These are phyloP conservation scores for Tillus elongatus DNA, from an alignment of 2,888 invertebrate species.

Conservation along the genomic window DNA sequence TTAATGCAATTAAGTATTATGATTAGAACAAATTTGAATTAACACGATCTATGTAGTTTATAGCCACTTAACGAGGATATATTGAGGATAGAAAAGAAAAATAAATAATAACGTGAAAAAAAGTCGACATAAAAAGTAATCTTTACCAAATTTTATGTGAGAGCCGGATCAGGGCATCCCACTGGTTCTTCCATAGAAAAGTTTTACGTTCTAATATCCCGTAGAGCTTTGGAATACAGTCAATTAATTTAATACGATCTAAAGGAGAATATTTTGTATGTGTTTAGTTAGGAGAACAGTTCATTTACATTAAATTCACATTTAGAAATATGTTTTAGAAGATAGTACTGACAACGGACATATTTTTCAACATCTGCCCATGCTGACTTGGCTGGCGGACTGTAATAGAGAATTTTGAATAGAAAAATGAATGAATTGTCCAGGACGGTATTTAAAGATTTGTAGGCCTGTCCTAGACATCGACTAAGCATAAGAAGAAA, in stretches of 20 bases:
- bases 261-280: slow-evolving; percentile 21
- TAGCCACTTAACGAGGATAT: not conserved
- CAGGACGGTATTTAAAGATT: too few species aligned
- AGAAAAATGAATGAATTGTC: too few species aligned
- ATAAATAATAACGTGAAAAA: not conserved
- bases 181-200: slow-evolving; percentile 22
- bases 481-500: too few species aligned
- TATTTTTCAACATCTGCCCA: slow-evolving; percentile 1
- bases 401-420: too few species aligned
- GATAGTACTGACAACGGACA: slow-evolving; percentile 2
- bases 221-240: slow-evolving; percentile 23
- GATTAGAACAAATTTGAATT: slow-evolving; percentile 3
- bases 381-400: too few species aligned
- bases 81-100: slow-evolving; percentile 1
- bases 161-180: too few species aligned
- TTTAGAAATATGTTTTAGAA: slow-evolving; percentile 12
- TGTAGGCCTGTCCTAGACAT: too few species aligned
- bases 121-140: slow-evolving; percentile 10
- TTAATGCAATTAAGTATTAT: not conserved
- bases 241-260: slow-evolving; percentile 23
- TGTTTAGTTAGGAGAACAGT: slow-evolving; percentile 6
- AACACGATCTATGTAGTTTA: not conserved
- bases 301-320: slow-evolving; percentile 13
- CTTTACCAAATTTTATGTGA: not conserved
- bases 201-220: slow-evolving; percentile 21